Evolutionary conservation across 2,888 invertebrate species (phyloP).

Genomic region (Drosophila pullipes): DNA sequence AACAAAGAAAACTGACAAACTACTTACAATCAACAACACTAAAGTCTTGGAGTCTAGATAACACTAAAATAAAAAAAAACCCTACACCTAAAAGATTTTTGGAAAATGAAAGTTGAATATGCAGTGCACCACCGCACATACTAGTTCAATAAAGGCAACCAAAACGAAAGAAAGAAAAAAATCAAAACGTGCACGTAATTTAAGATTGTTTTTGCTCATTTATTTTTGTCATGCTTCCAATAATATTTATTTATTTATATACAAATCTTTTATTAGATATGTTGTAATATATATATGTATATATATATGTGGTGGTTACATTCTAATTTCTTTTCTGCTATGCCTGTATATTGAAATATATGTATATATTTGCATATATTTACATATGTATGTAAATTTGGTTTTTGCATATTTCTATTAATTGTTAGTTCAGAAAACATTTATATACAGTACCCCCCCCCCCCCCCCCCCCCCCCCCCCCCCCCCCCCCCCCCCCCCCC

Average conservation of each 20-base stretch:
- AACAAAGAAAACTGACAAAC: not conserved
- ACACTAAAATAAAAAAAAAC: conserved; percentile 3
- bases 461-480: no score
- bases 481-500: no score
- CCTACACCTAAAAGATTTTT: conserved; percentile 3
- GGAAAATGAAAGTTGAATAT: conserved; percentile 53
- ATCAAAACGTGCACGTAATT: conserved; percentile 45
- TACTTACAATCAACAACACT: not conserved
- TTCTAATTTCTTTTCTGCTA: not conserved
- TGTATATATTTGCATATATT: not conserved
- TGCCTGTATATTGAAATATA: not conserved
- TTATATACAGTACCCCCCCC: no score
- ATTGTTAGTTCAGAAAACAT: conserved; percentile 37
- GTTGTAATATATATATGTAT: not conserved
- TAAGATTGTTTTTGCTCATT: conserved; percentile 14
- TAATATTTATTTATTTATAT: conserved; percentile 3
- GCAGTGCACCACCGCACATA: conserved; percentile 13
- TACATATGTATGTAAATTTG: not conserved
- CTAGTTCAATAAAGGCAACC: conserved; percentile 11
- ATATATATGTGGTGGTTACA: not conserved
- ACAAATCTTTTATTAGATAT: not conserved
- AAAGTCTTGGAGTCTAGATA: conserved; percentile 1
- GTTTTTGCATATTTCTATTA: conserved; percentile 37
- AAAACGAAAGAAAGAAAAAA: conserved; percentile 10
- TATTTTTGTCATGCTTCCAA: conserved; percentile 10